phyloP scores from a whole-genome alignment of 2,113 vertebrate genomes.

The Pterocles burchelli region DNA sequence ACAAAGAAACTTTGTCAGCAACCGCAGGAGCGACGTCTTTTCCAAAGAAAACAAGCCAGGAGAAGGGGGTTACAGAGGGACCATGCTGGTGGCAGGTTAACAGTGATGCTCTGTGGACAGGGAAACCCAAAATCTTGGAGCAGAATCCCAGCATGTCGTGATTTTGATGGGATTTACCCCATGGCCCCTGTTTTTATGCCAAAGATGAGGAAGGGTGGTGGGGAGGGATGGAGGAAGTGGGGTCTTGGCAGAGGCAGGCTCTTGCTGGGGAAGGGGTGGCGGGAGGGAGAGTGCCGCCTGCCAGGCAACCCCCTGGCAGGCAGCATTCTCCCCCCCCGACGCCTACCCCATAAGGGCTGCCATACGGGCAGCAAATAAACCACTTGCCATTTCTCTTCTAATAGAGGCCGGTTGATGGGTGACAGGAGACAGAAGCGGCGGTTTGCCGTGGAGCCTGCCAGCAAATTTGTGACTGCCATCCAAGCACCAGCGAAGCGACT shows the following conservation, averaged over 20 bases:
- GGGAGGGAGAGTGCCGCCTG: background rate
- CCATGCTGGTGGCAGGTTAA: background rate
- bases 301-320: background rate
- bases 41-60: constrained; percentile 60
- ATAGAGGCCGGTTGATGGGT: background rate
- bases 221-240: fast-evolving
- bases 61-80: background rate
- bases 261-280: background rate
- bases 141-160: background rate
- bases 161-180: background rate
- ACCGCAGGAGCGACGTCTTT: constrained; percentile 30
- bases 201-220: background rate
- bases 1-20: constrained; percentile 64
- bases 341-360: constrained; percentile 34
- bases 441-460: constrained; percentile 45
- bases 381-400: constrained; percentile 2
- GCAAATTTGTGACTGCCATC: constrained; percentile 27
- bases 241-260: background rate
- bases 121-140: background rate
- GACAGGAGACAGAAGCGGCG: constrained; percentile 26
- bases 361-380: constrained; percentile 27
- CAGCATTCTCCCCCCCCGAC: fast-evolving
- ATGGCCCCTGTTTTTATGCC: background rate
- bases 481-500: constrained; percentile 31
- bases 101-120: background rate